Evolutionary conservation across 2,113 vertebrate species (phyloP), one percentile per base, ranked within the genome.

Genomic region (Pseudonaja textilis): DNA sequence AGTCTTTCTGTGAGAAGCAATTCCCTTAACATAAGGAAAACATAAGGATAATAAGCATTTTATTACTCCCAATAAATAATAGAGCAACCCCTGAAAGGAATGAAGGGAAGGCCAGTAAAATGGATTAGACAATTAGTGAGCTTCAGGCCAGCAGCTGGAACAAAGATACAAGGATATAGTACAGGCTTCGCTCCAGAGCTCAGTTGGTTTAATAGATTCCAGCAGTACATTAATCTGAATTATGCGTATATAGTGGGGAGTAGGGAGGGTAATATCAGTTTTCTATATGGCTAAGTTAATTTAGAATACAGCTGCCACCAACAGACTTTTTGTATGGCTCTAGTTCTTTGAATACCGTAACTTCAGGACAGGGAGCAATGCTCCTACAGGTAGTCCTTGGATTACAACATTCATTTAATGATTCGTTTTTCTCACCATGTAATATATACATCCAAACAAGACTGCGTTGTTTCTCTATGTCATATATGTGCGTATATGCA

Each of bases 11-110:
- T 55, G 45, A 87, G 88, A 90, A 47, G 14, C n/a, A 6, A 61
- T 93, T 87, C 45, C 52, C 86, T 64, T 42, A 57, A 39, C 39
- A 50, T 87, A 50, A 23, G 47, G 23, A 87, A 39, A 87, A 50
- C 25, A 39, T 14, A n/a, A 85, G 92, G 54, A 16, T 34, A 89
- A 81, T 64, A 89, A 56, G 45, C 89, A 25, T 23, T 93, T 93
- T 87, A 93, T 90, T 87, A 64, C 92, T 93, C 89, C 42, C 92
- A 86, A 47, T 93, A 90, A 93, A 57, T 93, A 90, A 86, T 2
- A 29, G 81, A 87, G 89, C 45, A 87, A 81, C 88, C 81, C 56
- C 81, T 64, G 92, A 89, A 90, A 89, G 92, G 81, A 90, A 64
- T 25, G 74, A 87, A 93, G 89, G 54, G 69, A 90, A 93, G 89